Evolutionary conservation across 2,888 invertebrate genomes (phyloP), one percentile per base, ranked within the genome.

Genomic region (Drosophila lutescens): DNA sequence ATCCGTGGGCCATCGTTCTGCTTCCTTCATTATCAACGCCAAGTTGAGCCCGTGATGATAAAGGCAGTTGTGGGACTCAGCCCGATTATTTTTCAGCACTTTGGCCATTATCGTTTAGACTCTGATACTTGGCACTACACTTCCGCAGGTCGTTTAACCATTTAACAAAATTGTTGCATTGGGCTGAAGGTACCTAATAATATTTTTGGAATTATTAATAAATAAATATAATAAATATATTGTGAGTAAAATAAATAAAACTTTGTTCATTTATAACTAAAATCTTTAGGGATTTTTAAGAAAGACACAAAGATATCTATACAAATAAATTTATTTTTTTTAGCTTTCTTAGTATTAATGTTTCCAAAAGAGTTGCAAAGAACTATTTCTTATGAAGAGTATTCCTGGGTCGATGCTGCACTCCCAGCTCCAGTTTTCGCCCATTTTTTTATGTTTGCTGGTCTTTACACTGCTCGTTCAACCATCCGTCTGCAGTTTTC

Each of bases 21-120:
- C 58, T 72, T 65, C 72, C 77, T 72, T 80, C 70, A 79, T 79
- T 84, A 79, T 84, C 84, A 79, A 75, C 81, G 86, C 73, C 83
- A 79, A 83, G 86, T 86, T 81, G 77, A 79, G 84, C 78, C 76
- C 77, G 78, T 79, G 78, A 86, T 85, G 62, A 66, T 66, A 82
- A 78, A 81, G 78, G 74, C 78, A 79, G 76, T 76, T 81, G 65
- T 76, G 76, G 72, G 77, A 73, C 75, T 81, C 78, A 68, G 76
- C 60, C 74, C 77, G 78, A 78, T 86, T 85, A 81, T 78, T 72
- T 63, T 76, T 74, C 72, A 80, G 58, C 77, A 77, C 79, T 74
- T 76, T 80, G 59, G 54, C 59, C 74, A 79, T 72, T 76, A 62
- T 56, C 44, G 60, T 65, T 68, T 49, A 57, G 17, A 58, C 40